Conservation (phyloP, 2,113 vertebrate species). For the Crotalus viridis region DNA sequence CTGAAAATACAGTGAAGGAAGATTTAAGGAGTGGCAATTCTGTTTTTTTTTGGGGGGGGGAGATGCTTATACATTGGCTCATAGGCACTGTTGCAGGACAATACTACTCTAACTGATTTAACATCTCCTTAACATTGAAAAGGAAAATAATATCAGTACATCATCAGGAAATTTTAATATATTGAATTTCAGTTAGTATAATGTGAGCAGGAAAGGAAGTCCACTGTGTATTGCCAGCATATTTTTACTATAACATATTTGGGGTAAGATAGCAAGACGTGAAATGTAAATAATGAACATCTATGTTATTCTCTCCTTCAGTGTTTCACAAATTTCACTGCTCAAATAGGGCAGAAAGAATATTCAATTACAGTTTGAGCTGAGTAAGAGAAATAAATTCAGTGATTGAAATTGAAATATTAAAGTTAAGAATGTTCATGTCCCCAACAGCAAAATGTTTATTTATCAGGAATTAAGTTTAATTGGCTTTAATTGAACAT, state of each 20-base stretch:
- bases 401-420: background rate
- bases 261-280: background rate
- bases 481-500: background rate
- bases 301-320: background rate
- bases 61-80: background rate
- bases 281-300: background rate
- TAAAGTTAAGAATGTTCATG: background rate
- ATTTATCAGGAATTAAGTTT: background rate
- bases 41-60: background rate
- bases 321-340: background rate
- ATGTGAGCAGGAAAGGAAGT: background rate
- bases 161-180: background rate
- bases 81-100: background rate
- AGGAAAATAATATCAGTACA: background rate
- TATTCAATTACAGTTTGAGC: background rate
- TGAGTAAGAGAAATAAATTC: background rate
- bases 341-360: background rate
- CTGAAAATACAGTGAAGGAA: constrained; percentile 5
- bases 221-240: background rate
- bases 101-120: background rate
- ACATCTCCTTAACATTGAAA: background rate
- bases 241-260: background rate
- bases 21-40: constrained; percentile 8
- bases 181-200: background rate
- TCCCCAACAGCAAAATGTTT: background rate